These are phyloP conservation scores for Brachypalpus laphriformis DNA, from an alignment of 2,888 invertebrate species.

Conservation along the genomic window DNA sequence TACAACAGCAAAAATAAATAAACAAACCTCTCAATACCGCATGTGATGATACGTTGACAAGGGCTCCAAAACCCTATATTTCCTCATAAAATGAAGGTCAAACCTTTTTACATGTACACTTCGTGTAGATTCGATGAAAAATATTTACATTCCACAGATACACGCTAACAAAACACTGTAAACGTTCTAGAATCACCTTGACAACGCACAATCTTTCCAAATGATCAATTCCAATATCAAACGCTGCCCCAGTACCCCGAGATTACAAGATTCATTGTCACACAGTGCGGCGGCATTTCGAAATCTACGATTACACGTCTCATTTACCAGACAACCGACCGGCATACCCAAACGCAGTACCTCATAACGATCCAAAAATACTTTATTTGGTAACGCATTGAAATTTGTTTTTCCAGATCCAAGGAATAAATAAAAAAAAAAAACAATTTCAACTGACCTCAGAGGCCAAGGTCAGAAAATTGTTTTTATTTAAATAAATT, in stretches of 20 bases:
- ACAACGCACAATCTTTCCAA: not conserved
- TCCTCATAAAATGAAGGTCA: not conserved
- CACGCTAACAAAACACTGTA: not conserved
- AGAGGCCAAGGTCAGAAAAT: slow-evolving; percentile 25
- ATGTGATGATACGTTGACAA: too few relatives aligned
- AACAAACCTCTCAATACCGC: too few relatives aligned
- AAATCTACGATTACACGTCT: slow-evolving; percentile 16
- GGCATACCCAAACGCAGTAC: not conserved
- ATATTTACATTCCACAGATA: slow-evolving; percentile 3
- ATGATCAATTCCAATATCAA: not conserved
- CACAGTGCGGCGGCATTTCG: not conserved
- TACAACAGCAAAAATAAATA: too few relatives aligned
- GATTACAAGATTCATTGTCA: not conserved
- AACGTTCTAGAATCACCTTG: not conserved
- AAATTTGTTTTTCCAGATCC: slow-evolving; percentile 21
- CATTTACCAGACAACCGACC: not conserved
- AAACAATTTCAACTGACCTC: not conserved
- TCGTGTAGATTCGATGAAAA: not conserved
- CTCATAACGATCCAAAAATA: slow-evolving; percentile 21
- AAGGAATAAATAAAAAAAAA: not conserved
- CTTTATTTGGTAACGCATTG: slow-evolving; percentile 29
- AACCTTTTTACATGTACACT: not conserved
- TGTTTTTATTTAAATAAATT: slow-evolving; percentile 45
- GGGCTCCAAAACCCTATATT: too few relatives aligned
- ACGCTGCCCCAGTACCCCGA: not conserved